Evolutionary conservation across 35 echinoderm and acorn worm species (phyloP).

Genomic region (Holothuria glaberrima): DNA sequence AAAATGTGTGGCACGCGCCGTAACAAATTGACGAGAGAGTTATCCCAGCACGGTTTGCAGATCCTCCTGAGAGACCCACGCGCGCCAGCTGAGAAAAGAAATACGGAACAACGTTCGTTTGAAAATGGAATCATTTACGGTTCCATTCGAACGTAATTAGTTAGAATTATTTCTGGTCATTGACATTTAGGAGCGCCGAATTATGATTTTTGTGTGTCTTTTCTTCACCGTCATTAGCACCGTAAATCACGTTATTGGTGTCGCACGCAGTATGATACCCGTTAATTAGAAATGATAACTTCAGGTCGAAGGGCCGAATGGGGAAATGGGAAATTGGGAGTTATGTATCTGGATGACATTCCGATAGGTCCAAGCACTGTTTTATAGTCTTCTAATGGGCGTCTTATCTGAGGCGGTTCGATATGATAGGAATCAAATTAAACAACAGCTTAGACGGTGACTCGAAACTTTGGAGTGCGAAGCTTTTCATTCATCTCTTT

Average conservation of each 20-base stretch:
- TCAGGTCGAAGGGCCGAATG: too few relatives aligned
- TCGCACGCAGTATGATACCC: too few relatives aligned
- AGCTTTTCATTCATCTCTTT: too few relatives aligned
- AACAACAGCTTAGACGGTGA: too few relatives aligned
- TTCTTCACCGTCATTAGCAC: not conserved
- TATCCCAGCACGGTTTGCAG: slow-evolving; percentile 36
- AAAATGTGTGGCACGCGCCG: slow-evolving; percentile 37
- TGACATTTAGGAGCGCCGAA: slow-evolving; percentile 4
- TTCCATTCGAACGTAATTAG: slow-evolving; percentile 44
- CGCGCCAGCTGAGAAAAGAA: slow-evolving; percentile 33
- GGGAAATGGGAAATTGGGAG: too few relatives aligned
- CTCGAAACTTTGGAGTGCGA: too few relatives aligned
- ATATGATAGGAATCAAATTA: too few relatives aligned
- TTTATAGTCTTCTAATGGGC: too few relatives aligned
- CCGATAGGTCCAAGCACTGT: too few relatives aligned
- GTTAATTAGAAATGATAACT: too few relatives aligned
- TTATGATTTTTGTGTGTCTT: slow-evolving; percentile 28
- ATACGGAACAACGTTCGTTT: not conserved
- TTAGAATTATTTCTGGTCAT: slow-evolving; percentile 45
- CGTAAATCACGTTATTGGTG: slow-evolving; percentile 38
- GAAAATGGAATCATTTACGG: not conserved
- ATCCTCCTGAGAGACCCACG: not conserved
- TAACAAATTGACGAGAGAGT: slow-evolving; percentile 37
- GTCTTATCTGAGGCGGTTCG: too few relatives aligned
- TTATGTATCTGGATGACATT: too few relatives aligned